Conservation (phyloP, 2,888 invertebrate species). For the Spodoptera picta region DNA sequence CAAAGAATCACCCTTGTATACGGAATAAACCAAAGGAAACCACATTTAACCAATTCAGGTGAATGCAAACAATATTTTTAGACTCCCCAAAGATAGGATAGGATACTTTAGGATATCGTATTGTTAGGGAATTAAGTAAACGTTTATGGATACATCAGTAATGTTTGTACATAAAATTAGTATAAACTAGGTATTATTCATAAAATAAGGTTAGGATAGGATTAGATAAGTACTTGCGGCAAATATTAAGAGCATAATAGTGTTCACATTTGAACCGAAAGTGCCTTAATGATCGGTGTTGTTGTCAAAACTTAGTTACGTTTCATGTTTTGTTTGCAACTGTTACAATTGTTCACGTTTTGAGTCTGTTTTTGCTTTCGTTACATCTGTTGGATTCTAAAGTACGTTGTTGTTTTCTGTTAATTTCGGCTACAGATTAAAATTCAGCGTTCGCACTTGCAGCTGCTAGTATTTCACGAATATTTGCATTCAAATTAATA, state of each 20-base stretch:
- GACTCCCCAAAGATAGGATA: conserved; percentile 76
- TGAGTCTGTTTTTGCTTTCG: conserved; percentile 52
- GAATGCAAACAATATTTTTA: conserved; percentile 62
- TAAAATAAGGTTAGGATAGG: conserved; percentile 44
- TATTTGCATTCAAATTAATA: not conserved
- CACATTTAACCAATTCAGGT: conserved; percentile 52
- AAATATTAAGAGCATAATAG: conserved; percentile 45
- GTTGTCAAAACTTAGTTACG: conserved; percentile 73
- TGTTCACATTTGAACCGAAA: conserved; percentile 58
- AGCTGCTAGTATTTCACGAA: conserved; percentile 29
- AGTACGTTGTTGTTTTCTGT: conserved; percentile 46
- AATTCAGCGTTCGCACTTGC: conserved; percentile 18
- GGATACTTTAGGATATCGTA: conserved; percentile 58
- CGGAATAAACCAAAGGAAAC: conserved; percentile 48
- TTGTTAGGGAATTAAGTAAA: conserved; percentile 44
- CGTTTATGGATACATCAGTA: conserved; percentile 15
- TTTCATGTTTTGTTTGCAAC: conserved; percentile 67
- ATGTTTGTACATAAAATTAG: conserved; percentile 25
- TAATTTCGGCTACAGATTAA: conserved; percentile 49
- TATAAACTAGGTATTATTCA: conserved; percentile 20
- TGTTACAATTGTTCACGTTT: conserved; percentile 61
- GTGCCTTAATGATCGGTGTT: conserved; percentile 86
- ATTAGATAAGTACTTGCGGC: conserved; percentile 34
- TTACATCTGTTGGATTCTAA: conserved; percentile 43
- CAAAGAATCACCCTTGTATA: conserved; percentile 12